phyloP scores from a whole-genome alignment of 2,797 vertebrate genomes.

The Rousettus madagascariensis region DNA sequence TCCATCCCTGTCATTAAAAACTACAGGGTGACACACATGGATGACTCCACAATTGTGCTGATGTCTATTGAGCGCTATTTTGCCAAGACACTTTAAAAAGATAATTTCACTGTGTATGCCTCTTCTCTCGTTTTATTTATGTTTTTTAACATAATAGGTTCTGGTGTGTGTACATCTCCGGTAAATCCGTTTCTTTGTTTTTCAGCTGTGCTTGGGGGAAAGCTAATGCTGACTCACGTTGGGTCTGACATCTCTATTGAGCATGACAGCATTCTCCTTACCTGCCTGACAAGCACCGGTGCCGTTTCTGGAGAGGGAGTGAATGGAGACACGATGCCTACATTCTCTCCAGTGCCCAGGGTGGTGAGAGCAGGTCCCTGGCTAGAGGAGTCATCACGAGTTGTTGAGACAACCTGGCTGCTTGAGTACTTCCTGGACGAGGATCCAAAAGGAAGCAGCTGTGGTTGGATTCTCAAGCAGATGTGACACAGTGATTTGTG shows the following conservation, averaged over 20 bases:
- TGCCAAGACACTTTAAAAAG: slow-evolving; percentile 65
- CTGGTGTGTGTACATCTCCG: slow-evolving; percentile 76
- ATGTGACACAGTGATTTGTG: neutral
- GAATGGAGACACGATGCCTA: neutral
- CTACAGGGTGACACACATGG: slow-evolving; percentile 66
- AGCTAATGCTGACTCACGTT: slow-evolving; percentile 78
- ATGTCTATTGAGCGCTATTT: slow-evolving; percentile 22
- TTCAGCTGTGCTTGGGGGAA: slow-evolving; percentile 74
- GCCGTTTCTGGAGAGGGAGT: neutral
- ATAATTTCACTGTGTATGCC: slow-evolving; percentile 69
- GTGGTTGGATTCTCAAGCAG: neutral
- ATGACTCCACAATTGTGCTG: slow-evolving; percentile 69
- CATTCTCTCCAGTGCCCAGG: neutral
- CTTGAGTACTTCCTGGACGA: slow-evolving; percentile 5
- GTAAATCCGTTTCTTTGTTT: slow-evolving; percentile 83
- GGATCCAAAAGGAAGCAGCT: neutral
- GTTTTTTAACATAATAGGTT: slow-evolving; percentile 77
- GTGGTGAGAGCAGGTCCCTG: neutral
- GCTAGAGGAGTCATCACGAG: neutral
- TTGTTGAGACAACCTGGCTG: neutral
- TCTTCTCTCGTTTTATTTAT: slow-evolving; percentile 81
- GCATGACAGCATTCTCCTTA: neutral
- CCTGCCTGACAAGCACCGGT: neutral
- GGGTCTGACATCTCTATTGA: slow-evolving; percentile 79
- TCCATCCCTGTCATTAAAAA: slow-evolving; percentile 54